Base-by-base conservation (phyloP, 1,140 invertebrate species). In the Drosophila dunni region DNA sequence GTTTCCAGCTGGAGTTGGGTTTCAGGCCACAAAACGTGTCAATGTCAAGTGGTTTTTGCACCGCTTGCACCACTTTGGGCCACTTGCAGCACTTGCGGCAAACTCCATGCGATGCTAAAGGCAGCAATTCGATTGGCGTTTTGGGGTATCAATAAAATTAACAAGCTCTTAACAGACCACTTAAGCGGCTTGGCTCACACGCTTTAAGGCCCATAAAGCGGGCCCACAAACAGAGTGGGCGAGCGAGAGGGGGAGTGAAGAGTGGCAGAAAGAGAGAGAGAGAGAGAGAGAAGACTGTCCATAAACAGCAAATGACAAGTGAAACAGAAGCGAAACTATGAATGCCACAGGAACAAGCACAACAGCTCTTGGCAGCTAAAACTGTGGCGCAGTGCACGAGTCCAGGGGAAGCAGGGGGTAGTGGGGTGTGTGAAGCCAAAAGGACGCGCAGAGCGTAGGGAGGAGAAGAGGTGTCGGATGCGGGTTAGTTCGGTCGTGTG, bases 131-230 rank as follows among this genome's bases (percentile, higher is more conserved):
- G 82, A 72, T 79, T 67, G 42, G 38, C 56, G 57, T 60, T 29
- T 6, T 6, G 66, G 62, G 38, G 50, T 75, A 75, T 61, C 75
- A 73, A 82, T 82, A 74, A 80, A 83, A 77, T 76, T 78, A 78
- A 77, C 73, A 61, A 57, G 71, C 75, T 60, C 65, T 70, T 78
- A 78, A 78, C 75, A 81, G 61, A 33, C 65, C 71, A 74, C 71
- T 69, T 73, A 73, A 73, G 64, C 78, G 74, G 79, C 75, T 78
- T 69, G 66, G 75, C 29, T 48, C 66, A 51, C 50, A 44, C 56
- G 73, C 67, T 80, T 70, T 54, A 70, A 78, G 78, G 73, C 79
- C 72, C 78, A 79, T 79, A 81, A 79, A 80, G 61, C 61, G 46
- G 53, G 36, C 11, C 51, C 33, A 6, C 20, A 33, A 17, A 36